Conservation (phyloP, 1,140 invertebrate genomes). For the Eumaeus atala region DNA sequence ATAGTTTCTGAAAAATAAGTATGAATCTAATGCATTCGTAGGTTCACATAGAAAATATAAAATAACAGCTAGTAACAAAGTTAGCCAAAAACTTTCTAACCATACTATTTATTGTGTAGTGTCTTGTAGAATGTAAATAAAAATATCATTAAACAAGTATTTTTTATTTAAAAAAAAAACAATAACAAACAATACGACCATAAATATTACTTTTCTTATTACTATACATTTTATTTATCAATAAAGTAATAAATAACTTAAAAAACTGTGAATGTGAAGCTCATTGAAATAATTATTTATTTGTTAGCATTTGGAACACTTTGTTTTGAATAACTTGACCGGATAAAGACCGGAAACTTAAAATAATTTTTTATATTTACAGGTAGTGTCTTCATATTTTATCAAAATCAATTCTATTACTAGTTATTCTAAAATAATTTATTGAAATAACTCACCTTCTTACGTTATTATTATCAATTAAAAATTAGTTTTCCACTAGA, state of each 20-base stretch:
- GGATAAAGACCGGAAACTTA: constrained; percentile 53
- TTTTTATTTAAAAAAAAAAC: too few species aligned
- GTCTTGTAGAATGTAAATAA: too few species aligned
- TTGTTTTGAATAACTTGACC: constrained; percentile 68
- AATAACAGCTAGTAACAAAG: too few species aligned
- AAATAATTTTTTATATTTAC: background rate
- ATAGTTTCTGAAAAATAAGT: constrained; percentile 21
- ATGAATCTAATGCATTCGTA: too few species aligned
- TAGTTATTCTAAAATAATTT: constrained; percentile 9
- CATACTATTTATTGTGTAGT: too few species aligned
- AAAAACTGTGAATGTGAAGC: constrained; percentile 7
- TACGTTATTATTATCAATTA: constrained; percentile 36
- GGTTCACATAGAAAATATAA: too few species aligned
- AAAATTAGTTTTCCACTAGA: constrained; percentile 53
- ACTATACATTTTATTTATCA: too few species aligned
- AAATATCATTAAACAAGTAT: too few species aligned
- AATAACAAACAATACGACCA: background rate
- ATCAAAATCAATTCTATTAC: background rate
- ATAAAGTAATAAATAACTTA: background rate
- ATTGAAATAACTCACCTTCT: constrained; percentile 46
- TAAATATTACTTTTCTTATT: too few species aligned
- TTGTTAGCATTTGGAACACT: constrained; percentile 41
- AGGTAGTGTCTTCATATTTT: background rate
- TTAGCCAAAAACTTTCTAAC: too few species aligned
- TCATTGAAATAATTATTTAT: constrained; percentile 7